These are phyloP conservation scores for Eurystomus glaucurus DNA, from an alignment of 2,797 vertebrate genomes.

Conservation along the genomic window DNA sequence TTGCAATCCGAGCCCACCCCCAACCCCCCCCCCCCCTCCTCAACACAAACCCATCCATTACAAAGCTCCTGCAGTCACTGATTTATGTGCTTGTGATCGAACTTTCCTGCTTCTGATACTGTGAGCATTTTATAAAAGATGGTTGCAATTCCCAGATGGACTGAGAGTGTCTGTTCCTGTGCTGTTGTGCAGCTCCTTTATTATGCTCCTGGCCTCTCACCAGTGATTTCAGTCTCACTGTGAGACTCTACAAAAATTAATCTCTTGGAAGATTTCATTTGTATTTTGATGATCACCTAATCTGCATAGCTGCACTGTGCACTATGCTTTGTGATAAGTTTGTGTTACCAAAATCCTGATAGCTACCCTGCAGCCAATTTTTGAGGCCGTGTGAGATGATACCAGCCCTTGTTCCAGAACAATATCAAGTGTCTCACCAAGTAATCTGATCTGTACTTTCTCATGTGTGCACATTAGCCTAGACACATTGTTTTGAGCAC, in stretches of 20 bases:
- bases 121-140: slow-evolving; percentile 33
- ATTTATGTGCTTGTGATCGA: slow-evolving; percentile 48
- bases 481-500: neutral
- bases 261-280: slow-evolving; percentile 7
- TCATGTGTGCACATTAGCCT: neutral
- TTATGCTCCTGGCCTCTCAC: neutral
- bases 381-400: neutral
- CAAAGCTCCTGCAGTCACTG: slow-evolving; percentile 15
- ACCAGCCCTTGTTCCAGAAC: neutral
- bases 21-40: neutral
- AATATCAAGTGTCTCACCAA: neutral
- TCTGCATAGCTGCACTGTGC: neutral
- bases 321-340: neutral
- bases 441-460: neutral
- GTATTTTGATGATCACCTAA: slow-evolving; percentile 7
- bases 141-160: neutral
- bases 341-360: neutral
- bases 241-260: slow-evolving; percentile 26
- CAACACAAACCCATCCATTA: neutral
- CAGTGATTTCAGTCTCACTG: neutral
- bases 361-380: neutral
- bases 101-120: slow-evolving; percentile 19
- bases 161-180: neutral
- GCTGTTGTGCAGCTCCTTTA: slow-evolving; percentile 12
- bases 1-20: neutral